A percentile compares a stretch with the other conserved stretches of the same genome.
These are phyloP conservation scores for Crematogaster levior DNA, from an alignment of 2,888 invertebrate species.

Conservation along the genomic window DNA sequence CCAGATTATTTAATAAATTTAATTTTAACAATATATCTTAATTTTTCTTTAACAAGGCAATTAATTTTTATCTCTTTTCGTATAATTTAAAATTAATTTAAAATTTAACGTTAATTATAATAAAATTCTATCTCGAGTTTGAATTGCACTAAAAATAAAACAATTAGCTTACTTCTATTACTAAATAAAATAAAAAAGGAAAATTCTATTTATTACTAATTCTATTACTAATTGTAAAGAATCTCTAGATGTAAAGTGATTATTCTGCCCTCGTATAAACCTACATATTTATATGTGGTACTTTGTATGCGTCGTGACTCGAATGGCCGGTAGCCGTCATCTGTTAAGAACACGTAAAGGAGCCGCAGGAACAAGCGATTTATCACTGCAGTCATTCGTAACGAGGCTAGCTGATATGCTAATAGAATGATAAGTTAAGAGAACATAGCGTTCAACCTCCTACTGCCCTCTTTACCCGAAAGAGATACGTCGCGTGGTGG, in stretches of 20 bases:
- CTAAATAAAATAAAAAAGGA: too few relatives aligned
- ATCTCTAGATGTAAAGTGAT: background rate
- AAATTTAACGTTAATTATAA: too few relatives aligned
- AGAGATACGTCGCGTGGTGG: slow-evolving; percentile 65
- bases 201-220: too few relatives aligned
- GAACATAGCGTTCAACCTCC: slow-evolving; percentile 49
- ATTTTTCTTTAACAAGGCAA: background rate
- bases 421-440: slow-evolving; percentile 69
- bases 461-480: slow-evolving; percentile 33
- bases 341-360: slow-evolving; percentile 52
- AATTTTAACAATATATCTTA: background rate
- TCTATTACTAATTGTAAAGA: background rate
- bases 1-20: background rate
- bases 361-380: slow-evolving; percentile 47
- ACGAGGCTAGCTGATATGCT: slow-evolving; percentile 65
- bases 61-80: background rate
- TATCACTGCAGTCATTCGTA: slow-evolving; percentile 49
- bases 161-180: background rate
- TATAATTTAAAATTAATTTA: too few relatives aligned
- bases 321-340: slow-evolving; percentile 49
- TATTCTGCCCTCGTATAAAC: background rate
- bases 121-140: background rate
- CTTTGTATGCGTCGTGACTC: slow-evolving; percentile 36
- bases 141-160: background rate
- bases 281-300: background rate